Evolutionary conservation across 2,113 vertebrate species (phyloP), one percentile per base, ranked within the genome.

Genomic region (Brachyhypopomus occidentalis): DNA sequence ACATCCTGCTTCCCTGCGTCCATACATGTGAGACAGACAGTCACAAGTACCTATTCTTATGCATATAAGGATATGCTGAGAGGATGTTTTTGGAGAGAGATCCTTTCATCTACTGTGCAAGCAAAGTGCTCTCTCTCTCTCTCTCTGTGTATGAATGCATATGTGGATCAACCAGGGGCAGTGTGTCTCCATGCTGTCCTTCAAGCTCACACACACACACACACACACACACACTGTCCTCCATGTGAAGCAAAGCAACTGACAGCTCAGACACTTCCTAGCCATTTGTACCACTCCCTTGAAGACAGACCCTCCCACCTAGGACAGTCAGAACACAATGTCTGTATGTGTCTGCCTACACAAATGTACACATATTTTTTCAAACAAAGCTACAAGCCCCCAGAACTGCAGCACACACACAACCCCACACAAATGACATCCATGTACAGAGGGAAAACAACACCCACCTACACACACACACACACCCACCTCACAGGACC

Each of bases 211-310:
- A 66, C 45, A 75, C 72, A 81, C 20, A 74, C 25, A 62, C n/a
- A 56, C 79, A 74, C 27, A 56, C 19, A 41, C 59, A 27, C 27
- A 62, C 19, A 6, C 11, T 34, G 48, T 34, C 56, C 72, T n/a
- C 38, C 22, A 71, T 52, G 12, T 36, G 41, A 41, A 27, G 23
- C 23, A 67, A 48, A 72, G 7, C 78, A 60, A 48, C 71, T 75
- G 75, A 83, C 81, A 83, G 75, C 64, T 81, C 59, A 77, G 81
- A 77, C 77, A 77, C 74, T 71, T 70, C 69, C 58, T 48, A 78
- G 72, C 66, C 62, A 82, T 82, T 84, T 84, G 79, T 86, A 71
- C 84, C 19, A 75, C 81, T 83, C 78, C 75, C 66, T 72, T 38
- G 1, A 30, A 55, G 70, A 23, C 67, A n/a, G n/a, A n/a, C 48